Evolutionary conservation across 2,888 invertebrate genomes (phyloP).

Genomic region (Phengaris alcon): DNA sequence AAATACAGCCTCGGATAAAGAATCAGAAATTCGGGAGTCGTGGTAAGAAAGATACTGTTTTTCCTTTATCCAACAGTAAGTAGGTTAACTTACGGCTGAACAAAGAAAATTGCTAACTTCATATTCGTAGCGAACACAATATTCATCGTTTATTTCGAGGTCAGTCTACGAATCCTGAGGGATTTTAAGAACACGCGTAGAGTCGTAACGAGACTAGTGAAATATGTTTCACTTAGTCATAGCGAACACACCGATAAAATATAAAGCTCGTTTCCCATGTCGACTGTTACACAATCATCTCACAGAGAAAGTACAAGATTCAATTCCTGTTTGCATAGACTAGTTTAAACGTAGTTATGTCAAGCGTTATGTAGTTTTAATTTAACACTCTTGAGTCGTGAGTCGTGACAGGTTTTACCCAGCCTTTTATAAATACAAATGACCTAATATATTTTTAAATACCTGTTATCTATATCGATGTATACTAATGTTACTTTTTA

Average conservation of each 20-base stretch:
- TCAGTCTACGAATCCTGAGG: neutral
- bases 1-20: too few relatives aligned
- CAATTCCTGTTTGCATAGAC: slow-evolving; percentile 21
- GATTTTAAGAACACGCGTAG: neutral
- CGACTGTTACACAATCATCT: slow-evolving; percentile 18
- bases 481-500: too few relatives aligned
- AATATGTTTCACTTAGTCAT: slow-evolving; percentile 5
- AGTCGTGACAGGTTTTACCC: neutral
- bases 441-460: neutral
- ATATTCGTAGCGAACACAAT: neutral
- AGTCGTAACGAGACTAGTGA: neutral
- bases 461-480: neutral
- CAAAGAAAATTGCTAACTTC: too few relatives aligned
- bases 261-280: slow-evolving; percentile 6
- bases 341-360: too few relatives aligned
- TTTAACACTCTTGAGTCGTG: neutral
- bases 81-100: too few relatives aligned
- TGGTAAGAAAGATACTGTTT: too few relatives aligned
- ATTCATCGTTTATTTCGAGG: too few relatives aligned
- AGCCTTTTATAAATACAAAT: neutral
- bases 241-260: neutral
- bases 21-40: too few relatives aligned
- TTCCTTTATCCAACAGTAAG: too few relatives aligned
- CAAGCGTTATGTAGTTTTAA: neutral
- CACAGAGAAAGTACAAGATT: slow-evolving; percentile 9